Evolutionary conservation across 1,140 invertebrate genomes (phyloP).

Genomic region (Pollicipes pollicipes): DNA sequence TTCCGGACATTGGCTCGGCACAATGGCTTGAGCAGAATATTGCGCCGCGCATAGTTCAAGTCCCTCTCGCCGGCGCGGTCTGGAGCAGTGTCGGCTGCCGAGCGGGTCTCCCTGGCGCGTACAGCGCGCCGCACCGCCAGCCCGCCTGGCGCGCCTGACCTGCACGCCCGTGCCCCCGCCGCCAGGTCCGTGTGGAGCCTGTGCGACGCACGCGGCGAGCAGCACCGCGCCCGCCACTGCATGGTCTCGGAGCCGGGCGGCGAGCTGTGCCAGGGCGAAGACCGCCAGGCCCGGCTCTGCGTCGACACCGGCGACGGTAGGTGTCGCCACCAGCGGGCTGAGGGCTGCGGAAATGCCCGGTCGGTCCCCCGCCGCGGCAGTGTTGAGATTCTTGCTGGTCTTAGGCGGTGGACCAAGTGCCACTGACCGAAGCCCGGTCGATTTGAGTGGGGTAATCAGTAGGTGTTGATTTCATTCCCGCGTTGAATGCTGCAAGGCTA

Average conservation of each 20-base stretch:
- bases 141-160: neutral
- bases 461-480: too few relatives aligned
- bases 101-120: neutral
- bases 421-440: too few relatives aligned
- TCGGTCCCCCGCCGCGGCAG: too few relatives aligned
- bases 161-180: neutral
- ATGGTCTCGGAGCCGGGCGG: constrained; percentile 29
- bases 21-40: neutral
- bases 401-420: too few relatives aligned
- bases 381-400: too few relatives aligned
- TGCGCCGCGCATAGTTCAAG: too few relatives aligned
- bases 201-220: constrained; percentile 30
- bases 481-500: neutral
- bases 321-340: neutral
- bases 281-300: neutral
- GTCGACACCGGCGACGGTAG: neutral
- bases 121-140: neutral
- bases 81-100: too few relatives aligned
- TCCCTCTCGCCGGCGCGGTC: too few relatives aligned
- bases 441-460: too few relatives aligned
- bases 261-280: constrained; percentile 41
- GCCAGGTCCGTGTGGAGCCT: neutral
- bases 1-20: neutral
- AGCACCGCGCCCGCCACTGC: constrained; percentile 43
- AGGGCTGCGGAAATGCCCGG: too few relatives aligned